A percentile compares a stretch with the other conserved stretches of the same genome.
Evolutionary conservation across 2,797 vertebrate genomes (phyloP).

Genomic region (Sorex maritimensis): DNA sequence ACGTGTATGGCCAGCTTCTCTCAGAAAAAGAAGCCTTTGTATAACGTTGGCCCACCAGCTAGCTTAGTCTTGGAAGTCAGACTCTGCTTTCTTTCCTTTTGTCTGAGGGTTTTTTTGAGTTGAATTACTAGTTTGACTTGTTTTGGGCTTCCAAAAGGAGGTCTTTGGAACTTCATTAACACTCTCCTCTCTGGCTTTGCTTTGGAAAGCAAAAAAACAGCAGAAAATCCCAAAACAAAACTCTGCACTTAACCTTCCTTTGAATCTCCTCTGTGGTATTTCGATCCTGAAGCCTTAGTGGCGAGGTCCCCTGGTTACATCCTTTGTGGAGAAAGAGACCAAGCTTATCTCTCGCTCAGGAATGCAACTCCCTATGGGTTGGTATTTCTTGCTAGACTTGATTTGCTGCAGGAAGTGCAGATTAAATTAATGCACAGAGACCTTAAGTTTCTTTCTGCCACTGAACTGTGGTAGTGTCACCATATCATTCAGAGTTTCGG

Average conservation of each 20-base stretch:
- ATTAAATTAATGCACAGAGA: background rate
- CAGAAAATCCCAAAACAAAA: background rate
- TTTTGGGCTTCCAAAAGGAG: background rate
- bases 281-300: background rate
- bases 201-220: background rate
- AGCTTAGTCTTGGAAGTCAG: background rate
- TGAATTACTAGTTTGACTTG: background rate
- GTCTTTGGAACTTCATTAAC: background rate
- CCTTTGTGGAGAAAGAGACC: background rate
- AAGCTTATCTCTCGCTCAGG: no score
- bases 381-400: background rate
- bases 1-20: background rate
- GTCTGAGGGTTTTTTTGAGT: background rate
- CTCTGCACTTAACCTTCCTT: background rate
- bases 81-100: background rate
- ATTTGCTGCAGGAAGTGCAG: background rate
- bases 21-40: conserved; percentile 4
- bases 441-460: accelerated
- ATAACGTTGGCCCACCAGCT: background rate
- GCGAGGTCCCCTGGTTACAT: accelerated
- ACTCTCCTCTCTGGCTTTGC: background rate
- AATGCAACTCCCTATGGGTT: no score
- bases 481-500: background rate
- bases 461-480: background rate
- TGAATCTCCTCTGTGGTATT: background rate